Base-by-base conservation (phyloP, 1,140 invertebrate genomes). In the Pentalonia nigronervosa region DNA sequence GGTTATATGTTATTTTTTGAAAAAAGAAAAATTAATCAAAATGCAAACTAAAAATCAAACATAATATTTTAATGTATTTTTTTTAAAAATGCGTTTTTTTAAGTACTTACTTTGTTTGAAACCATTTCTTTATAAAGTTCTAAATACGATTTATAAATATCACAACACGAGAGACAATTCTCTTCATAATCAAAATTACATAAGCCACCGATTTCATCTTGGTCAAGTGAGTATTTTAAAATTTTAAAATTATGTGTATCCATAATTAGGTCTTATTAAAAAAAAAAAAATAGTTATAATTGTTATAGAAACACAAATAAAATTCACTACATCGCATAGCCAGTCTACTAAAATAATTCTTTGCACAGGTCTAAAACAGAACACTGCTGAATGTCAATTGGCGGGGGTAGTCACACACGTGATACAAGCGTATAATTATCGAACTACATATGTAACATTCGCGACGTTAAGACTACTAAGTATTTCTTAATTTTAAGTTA, bases 331-430 rank as follows among this genome's bases (percentile, higher is more conserved):
- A 92, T 67, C 21, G 9, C 67, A 93, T 86, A 83, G 76, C 50
- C 76, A 86, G 81, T 83, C 34, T 84, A 93, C 91, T 93, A 93
- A 93, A 83, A 93, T 93, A 93, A 45, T 91, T 81, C 91, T 53
- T 93, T 84, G 48, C 48, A 84, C 50, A 93, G 81, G 81, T 84
- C 76, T 84, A 53, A 86, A 84, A 86, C 81, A 84, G 76, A 86
- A 86, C 41, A 48, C 41, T 86, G 81, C 81, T 84, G 67, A 84
- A 84, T 93, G 81, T 86, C 81, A 56, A 67, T 83, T 93, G 91
- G 91, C 91, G 81, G 91, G 81, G 91, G 48, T 34, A 86, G 23
- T 83, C 48, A n/a, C 14, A 93, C 81, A 93, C 56, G 89, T 90
- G 89, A 90, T 45, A 90, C 53, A 25, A 67, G 89, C 25, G 30